phyloP scores from a whole-genome alignment of 2,888 invertebrate species.

The Tineola bisselliella region DNA sequence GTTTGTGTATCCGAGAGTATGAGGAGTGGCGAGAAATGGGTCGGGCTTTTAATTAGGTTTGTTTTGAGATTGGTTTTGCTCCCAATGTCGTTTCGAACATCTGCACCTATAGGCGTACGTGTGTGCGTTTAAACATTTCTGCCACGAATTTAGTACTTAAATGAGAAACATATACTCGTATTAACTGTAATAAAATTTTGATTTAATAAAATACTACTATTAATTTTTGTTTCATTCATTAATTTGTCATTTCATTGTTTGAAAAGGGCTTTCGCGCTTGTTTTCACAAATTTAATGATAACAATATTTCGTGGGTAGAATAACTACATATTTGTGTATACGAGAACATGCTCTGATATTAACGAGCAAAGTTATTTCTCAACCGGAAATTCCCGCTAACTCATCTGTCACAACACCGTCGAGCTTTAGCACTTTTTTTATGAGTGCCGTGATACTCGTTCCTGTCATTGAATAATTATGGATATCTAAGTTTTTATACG shows the following conservation, averaged over 20 bases:
- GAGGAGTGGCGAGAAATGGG: conserved; percentile 10
- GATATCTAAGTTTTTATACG: conserved; percentile 5
- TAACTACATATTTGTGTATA: background rate
- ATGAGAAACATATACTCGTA: too few species aligned
- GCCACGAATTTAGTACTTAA: too few species aligned
- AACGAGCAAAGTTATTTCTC: conserved; percentile 12
- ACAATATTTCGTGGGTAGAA: background rate
- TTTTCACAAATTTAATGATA: background rate
- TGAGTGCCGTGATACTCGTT: background rate
- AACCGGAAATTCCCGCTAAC: conserved; percentile 11
- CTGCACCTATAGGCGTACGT: conserved; percentile 14
- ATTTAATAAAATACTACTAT: too few species aligned
- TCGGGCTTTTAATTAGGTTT: conserved; percentile 31
- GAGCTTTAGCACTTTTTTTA: conserved; percentile 6
- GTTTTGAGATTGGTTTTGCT: conserved; percentile 28
- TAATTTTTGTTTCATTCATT: too few species aligned
- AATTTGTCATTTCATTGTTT: too few species aligned
- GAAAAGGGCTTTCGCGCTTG: conserved; percentile 12
- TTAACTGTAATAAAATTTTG: too few species aligned
- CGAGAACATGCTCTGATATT: background rate
- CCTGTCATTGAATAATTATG: conserved; percentile 11
- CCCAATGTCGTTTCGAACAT: conserved; percentile 3
- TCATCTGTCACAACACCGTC: conserved; percentile 12
- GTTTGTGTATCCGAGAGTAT: background rate
- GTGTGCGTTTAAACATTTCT: too few species aligned